These are phyloP conservation scores for Ptychadena robeensis DNA, from an alignment of 2,797 vertebrate genomes.

Conservation along the genomic window DNA sequence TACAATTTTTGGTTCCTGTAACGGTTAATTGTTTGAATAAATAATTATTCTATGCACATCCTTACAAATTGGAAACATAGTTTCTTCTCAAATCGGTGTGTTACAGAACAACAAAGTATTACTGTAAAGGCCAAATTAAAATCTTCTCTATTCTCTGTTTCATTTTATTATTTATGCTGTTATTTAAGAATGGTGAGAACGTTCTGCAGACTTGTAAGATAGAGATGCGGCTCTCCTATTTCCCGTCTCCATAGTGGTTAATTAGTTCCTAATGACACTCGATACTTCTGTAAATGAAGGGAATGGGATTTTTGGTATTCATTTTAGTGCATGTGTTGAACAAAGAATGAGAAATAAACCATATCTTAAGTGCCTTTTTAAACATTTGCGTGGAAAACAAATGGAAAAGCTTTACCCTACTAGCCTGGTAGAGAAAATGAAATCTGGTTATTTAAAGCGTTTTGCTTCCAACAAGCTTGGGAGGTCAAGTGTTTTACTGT, in stretches of 20 bases:
- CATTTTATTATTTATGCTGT: constrained; percentile 66
- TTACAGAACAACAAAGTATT: constrained; percentile 55
- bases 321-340: constrained; percentile 36
- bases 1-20: neutral
- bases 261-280: constrained; percentile 54
- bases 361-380: constrained; percentile 33
- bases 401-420: constrained; percentile 23
- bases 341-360: neutral
- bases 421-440: constrained; percentile 19
- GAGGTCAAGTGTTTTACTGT: constrained; percentile 45
- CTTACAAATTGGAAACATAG: neutral
- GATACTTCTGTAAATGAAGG: constrained; percentile 46
- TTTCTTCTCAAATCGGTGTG: constrained; percentile 67
- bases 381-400: constrained; percentile 21
- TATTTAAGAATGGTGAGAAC: constrained; percentile 68
- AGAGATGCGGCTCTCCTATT: constrained; percentile 53
- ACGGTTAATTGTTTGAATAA: neutral
- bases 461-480: constrained; percentile 22
- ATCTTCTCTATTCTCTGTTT: constrained; percentile 43
- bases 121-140: constrained; percentile 45
- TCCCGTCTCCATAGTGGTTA: constrained; percentile 60
- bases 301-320: constrained; percentile 12
- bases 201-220: constrained; percentile 54
- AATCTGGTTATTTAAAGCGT: constrained; percentile 36
- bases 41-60: neutral